Conservation (phyloP, 2,113 vertebrate genomes). For the Shinisaurus crocodilurus region DNA sequence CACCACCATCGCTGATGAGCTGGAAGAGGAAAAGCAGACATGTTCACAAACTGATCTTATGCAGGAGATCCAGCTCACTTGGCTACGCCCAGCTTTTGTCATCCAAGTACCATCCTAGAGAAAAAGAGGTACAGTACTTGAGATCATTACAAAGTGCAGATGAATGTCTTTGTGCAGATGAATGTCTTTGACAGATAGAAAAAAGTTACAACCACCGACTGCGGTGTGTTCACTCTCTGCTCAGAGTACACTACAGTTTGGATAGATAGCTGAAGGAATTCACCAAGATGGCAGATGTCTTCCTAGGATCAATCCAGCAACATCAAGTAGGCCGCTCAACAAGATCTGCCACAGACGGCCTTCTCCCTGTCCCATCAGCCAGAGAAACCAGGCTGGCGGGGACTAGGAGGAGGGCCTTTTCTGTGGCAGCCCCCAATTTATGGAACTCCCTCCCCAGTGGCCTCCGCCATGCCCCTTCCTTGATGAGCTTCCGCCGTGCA, state of each 20-base stretch:
- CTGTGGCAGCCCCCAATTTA: no score
- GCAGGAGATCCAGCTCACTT: background rate
- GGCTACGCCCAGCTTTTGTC: background rate
- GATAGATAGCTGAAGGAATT: background rate
- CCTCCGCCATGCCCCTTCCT: no score
- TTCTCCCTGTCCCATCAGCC: no score
- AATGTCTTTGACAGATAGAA: background rate
- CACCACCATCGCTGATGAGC: constrained; percentile 97
- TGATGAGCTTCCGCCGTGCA: no score
- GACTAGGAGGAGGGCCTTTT: no score
- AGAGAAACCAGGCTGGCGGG: no score
- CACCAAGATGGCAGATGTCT: background rate
- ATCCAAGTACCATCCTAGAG: background rate
- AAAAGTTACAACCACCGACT: background rate
- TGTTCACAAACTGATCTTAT: background rate
- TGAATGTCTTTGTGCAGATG: background rate
- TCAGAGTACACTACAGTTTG: background rate
- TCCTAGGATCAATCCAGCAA: background rate
- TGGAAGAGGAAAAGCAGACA: constrained; percentile 65
- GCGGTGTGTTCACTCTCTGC: background rate
- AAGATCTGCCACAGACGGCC: no score
- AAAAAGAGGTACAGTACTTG: no score
- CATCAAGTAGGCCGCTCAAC: no score
- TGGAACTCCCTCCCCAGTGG: no score
- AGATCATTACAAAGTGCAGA: background rate